phyloP scores from a whole-genome alignment of 2,113 vertebrate genomes.

The Zosterops borbonicus region DNA sequence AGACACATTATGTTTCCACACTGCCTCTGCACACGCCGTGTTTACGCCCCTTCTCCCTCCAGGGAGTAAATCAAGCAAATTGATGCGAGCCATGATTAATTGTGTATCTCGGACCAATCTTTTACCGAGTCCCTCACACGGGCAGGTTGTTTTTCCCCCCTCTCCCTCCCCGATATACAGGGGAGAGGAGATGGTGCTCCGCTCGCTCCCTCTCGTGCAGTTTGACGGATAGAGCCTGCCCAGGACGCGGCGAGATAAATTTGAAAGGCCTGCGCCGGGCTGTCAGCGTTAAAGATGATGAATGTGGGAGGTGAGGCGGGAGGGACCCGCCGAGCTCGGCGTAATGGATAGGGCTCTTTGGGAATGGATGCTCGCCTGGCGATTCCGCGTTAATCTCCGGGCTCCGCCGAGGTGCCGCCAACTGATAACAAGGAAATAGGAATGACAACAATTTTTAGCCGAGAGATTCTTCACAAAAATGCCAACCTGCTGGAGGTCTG shows the following conservation, averaged over 20 bases:
- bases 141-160: conserved; percentile 69
- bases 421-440: conserved; percentile 99
- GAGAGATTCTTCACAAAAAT: conserved; percentile 97
- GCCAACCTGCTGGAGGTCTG: conserved; percentile 83
- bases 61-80: conserved; percentile 82
- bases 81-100: conserved; percentile 83
- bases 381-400: conserved; percentile 81
- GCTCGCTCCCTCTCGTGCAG: conserved; percentile 52
- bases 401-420: conserved; percentile 75
- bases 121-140: conserved; percentile 70
- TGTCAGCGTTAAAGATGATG: conserved; percentile 99
- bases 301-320: conserved; percentile 89
- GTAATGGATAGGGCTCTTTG: conserved; percentile 78
- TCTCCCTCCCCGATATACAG: conserved; percentile 40
- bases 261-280: conserved; percentile 79
- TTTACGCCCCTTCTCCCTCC: conserved; percentile 78
- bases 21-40: conserved; percentile 74
- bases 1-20: conserved; percentile 78
- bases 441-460: conserved; percentile 99
- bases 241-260: conserved; percentile 85
- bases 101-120: conserved; percentile 76
- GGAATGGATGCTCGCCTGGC: conserved; percentile 70
- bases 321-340: conserved; percentile 78
- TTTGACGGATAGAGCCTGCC: conserved; percentile 86
- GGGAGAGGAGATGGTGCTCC: conserved; percentile 52